Base-by-base conservation (phyloP, 2,113 vertebrate species). In the Copsychus sechellarum region DNA sequence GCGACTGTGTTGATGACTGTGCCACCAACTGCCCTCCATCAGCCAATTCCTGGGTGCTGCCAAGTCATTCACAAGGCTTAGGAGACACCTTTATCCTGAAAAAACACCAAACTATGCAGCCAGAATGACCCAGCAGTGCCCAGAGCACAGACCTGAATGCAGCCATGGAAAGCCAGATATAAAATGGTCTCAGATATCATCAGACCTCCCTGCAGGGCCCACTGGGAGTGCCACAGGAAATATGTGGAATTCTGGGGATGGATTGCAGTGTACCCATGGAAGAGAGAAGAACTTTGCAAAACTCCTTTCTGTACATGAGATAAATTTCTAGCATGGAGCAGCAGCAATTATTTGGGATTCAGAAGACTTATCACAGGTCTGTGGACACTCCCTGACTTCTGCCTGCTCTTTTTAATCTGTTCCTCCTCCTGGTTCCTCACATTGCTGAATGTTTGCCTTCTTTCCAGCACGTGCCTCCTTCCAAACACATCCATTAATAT, bases 301-400 rank as follows among this genome's bases (percentile, higher is more conserved):
- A 64, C n/a, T 28, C 50, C 18, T 2, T 0, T 48, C 34, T 66
- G 47, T 19, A 13, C 0, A 0, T 56, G 57, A 62, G 42, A 6
- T 12, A 60, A 45, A 62, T 31, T 67, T 34, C 74, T 72, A 23
- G 50, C 60, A 36, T 6, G 66, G 25, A 89, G 61, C 47, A 87
- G 65, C 7, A 51, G 33, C 2, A 12, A 60, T 88, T 57, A 61
- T 72, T 77, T 65, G 86, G 54, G 76, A 84, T 74, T 66, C 86
- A 54, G 74, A 61, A 36, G 50, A 56, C 65, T 95, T 76, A 48
- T 28, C 57, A 21, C 15, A 65, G 66, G 31, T 67, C 26, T n/a
- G 3, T 26, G 15, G 16, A 36, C 4, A 6, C n/a, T 72, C 43
- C 50, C 81, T 50, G 51, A 23, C 13, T 90, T 70, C 43, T 60